Percentiles rank a stretch among this genome's conserved stretches.
Evolutionary conservation across 2,113 vertebrate species (phyloP).

Genomic region (Taurulus bubalis): DNA sequence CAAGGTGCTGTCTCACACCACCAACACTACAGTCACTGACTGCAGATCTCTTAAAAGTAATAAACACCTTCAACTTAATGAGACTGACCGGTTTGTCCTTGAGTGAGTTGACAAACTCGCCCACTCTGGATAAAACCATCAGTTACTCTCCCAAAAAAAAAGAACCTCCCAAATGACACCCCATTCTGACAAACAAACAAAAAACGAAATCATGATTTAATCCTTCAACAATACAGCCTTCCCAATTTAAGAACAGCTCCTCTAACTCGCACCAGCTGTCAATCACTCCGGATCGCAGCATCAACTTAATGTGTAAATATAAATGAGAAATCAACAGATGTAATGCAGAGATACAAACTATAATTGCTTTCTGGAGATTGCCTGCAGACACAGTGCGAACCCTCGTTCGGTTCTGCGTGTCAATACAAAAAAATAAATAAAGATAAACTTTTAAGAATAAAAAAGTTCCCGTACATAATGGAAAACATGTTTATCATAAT

Average conservation of each 20-base stretch:
- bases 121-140: not conserved
- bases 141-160: slow-evolving; percentile 23
- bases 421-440: slow-evolving; percentile 4
- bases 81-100: not conserved
- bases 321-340: slow-evolving; percentile 53
- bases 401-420: not conserved
- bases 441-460: slow-evolving; percentile 6
- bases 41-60: not conserved
- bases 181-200: not conserved
- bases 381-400: not conserved
- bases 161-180: slow-evolving; percentile 9
- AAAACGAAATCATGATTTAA: slow-evolving; percentile 22
- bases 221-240: slow-evolving; percentile 44
- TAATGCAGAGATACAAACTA: slow-evolving; percentile 17
- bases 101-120: slow-evolving; percentile 17
- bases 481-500: slow-evolving; percentile 31
- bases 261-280: slow-evolving; percentile 17
- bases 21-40: no score
- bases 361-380: slow-evolving; percentile 37
- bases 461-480: not conserved
- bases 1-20: not conserved
- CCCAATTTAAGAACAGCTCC: slow-evolving; percentile 36
- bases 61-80: not conserved
- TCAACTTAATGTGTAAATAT: slow-evolving; percentile 34
- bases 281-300: not conserved